These are phyloP conservation scores for Bilobella aurantiaca DNA, from an alignment of 1,140 invertebrate genomes.

Conservation along the genomic window DNA sequence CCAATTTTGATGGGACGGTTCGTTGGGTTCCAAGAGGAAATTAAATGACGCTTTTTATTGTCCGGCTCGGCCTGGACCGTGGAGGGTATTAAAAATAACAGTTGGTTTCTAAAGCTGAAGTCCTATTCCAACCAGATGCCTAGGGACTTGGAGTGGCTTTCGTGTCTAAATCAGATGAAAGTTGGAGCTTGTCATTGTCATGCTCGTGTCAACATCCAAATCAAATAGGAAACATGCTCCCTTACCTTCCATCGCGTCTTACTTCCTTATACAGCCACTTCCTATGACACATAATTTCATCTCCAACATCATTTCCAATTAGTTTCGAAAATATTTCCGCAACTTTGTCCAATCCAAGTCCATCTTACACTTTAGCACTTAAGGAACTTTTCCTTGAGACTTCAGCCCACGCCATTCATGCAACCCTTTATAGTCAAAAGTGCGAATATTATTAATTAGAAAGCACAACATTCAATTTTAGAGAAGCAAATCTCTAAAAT, in stretches of 20 bases:
- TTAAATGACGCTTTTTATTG: constrained; percentile 8
- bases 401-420: no score
- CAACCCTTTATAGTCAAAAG: no score
- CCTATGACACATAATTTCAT: no score
- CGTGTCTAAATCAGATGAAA: background rate
- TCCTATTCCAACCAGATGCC: background rate
- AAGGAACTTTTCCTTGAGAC: no score
- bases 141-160: no score
- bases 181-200: background rate
- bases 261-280: background rate
- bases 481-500: no score
- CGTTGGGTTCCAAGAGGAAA: background rate
- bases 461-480: no score
- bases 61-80: background rate
- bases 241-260: background rate
- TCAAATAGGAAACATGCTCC: background rate
- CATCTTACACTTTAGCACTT: no score
- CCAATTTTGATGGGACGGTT: constrained; percentile 6
- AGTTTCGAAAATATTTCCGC: no score
- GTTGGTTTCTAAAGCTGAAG: background rate
- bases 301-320: no score
- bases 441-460: no score
- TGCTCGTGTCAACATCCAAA: background rate
- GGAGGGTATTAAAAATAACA: background rate
- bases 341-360: no score